Evolutionary conservation across 2,888 invertebrate species (phyloP).

Genomic region (Tachina grossa): DNA sequence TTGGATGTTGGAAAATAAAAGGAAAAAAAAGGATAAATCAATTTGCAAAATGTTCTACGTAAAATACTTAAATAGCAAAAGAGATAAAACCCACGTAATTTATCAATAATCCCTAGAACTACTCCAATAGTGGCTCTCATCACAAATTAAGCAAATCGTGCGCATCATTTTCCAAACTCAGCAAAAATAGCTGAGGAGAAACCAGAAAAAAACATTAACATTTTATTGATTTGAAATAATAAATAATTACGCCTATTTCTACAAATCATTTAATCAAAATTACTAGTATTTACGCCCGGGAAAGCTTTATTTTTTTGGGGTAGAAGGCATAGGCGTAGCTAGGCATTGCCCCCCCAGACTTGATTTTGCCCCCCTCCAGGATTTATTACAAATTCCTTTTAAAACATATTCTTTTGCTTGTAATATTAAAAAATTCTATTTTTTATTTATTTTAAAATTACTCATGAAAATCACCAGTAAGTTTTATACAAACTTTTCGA

Average conservation of each 20-base stretch:
- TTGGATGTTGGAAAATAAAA: conserved; percentile 17
- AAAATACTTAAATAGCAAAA: conserved; percentile 11
- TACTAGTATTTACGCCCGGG: not conserved
- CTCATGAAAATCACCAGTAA: too few species aligned
- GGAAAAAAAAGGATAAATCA: conserved; percentile 62
- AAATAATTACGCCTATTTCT: conserved; percentile 77
- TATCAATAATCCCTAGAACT: conserved; percentile 68
- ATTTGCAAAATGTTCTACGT: conserved; percentile 61
- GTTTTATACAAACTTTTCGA: too few species aligned
- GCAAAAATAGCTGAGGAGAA: not conserved
- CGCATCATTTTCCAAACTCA: conserved; percentile 52
- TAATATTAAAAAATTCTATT: too few species aligned
- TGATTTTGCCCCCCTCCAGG: too few species aligned
- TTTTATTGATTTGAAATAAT: conserved; percentile 76
- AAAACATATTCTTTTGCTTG: too few species aligned
- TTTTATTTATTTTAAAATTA: too few species aligned
- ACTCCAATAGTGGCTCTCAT: conserved; percentile 56
- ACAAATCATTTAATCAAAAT: conserved; percentile 73
- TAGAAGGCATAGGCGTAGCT: too few species aligned
- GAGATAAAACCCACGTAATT: conserved; percentile 61
- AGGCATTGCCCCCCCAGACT: too few species aligned
- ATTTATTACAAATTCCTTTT: too few species aligned
- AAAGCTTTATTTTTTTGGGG: not conserved
- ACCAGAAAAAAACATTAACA: conserved; percentile 3
- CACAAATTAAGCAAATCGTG: conserved; percentile 70